Base-by-base conservation (phyloP, 2,113 vertebrate species). In the Nothobranchius kuhntae region DNA sequence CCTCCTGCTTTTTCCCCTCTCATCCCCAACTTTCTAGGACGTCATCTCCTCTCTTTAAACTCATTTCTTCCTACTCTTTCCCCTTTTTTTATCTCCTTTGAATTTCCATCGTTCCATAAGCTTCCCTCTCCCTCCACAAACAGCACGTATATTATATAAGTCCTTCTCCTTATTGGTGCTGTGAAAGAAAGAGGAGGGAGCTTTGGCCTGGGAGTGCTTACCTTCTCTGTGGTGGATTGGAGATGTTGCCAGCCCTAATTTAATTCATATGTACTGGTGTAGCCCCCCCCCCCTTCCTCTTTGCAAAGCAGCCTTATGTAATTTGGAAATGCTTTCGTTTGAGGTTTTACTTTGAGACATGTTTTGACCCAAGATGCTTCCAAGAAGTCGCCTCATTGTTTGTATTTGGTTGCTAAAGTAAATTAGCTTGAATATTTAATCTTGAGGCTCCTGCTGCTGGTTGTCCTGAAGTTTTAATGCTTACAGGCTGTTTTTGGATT, bases 241-340 rank as follows among this genome's bases (percentile, higher is more conserved):
- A 79, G 65, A 83, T 75, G 81, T 79, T 87, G 80, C 85, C 86
- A 89, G 80, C 71, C 45, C 81, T 88, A 82, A 89, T 86, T 86
- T 57, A 76, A 78, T 80, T 86, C 85, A 86, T 69, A 77, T 87
- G 88, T 65, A 57, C 56, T 11, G 0, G 38, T 40, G 74, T 51
- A 64, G 52, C 53, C 38, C 14, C 5, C 7, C 7, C 47, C 47
- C n/a, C 9, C 30, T 30, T 51, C 8, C 55, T 55, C 75, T 55
- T 65, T 44, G 35, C 45, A 47, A 75, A 55, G 72, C 51, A 75
- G 61, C 63, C 70, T 80, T 75, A 47, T 84, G 65, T 84, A 72
- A 80, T 86, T 69, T 80, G 54, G 68, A 72, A 65, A 76, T 62
- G 63, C 80, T 78, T 80, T 78, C 53, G 64, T 73, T 54, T 74